Base-by-base conservation (phyloP, 1,140 invertebrate species). In the Cherax quadricarinatus region DNA sequence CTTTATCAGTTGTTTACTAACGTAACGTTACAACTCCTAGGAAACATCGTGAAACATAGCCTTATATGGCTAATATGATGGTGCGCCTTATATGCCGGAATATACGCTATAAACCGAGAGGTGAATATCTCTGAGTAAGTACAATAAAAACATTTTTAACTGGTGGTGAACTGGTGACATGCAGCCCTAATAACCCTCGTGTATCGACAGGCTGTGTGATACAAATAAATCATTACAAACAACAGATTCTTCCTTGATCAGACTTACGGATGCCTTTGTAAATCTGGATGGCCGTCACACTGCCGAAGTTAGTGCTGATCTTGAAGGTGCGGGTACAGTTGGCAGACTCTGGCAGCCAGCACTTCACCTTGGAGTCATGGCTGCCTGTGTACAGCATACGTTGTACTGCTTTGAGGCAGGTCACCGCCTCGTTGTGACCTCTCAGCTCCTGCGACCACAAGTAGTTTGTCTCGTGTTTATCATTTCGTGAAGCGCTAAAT, bases 301-400 rank as follows among this genome's bases (percentile, higher is more conserved):
- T 95, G 91, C 95, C 95, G 84, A 95, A 94, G 93, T 96, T 96
- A 4, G 95, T 96, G 70, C 14, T 78, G 60, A 10, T 14, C 94
- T 95, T 95, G 94, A 95, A 96, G 0, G 95, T 93, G 88, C 96
- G 94, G 0, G 96, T 96, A 87, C 95, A 96, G 94, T 96, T 96
- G 4, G 96, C 96, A 94, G 96, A 96, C 79, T 96, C 96, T 48
- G 95, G 95, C 3, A 96, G 96, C 96, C 96, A 96, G 48, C 96
- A 95, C 88, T 95, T 94, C 48, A 95, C 96, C 3, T 96, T 96
- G 88, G 95, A 95, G 93, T 96, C 96, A 0, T 95, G 95, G 94
- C 95, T 96, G 70, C 95, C 96, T 0, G 95, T 96, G 94, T 96
- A 96, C 87, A 96, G 93, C 51, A 96, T 95, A 88, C 95, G 95